A percentile compares a stretch with the other conserved stretches of the same genome.
Conservation (phyloP, 2,888 invertebrate species). For the Coelopa pilipes region DNA sequence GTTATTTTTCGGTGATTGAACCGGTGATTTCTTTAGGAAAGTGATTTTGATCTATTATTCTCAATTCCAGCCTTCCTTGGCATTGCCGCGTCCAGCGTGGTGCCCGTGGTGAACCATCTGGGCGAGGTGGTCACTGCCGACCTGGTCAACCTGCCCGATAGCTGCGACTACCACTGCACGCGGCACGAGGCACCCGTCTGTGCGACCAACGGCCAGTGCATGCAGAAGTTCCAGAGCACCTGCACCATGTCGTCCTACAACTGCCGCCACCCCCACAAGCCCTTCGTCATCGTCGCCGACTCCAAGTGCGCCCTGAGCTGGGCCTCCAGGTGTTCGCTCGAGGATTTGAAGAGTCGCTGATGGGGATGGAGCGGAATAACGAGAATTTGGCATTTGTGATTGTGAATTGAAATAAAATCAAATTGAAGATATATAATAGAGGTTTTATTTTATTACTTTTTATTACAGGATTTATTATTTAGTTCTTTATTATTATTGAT, state of each 20-base stretch:
- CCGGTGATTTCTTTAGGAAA: too few relatives aligned
- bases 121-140: constrained; percentile 43
- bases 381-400: too few relatives aligned
- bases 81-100: constrained; percentile 41
- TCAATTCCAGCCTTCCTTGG: neutral
- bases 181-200: constrained; percentile 49
- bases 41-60: too few relatives aligned
- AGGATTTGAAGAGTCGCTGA: too few relatives aligned
- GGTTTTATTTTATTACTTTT: too few relatives aligned
- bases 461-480: too few relatives aligned
- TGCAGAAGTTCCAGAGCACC: constrained; percentile 51
- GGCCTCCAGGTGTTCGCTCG: constrained; percentile 41
- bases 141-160: constrained; percentile 43
- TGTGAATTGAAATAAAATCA: too few relatives aligned
- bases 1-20: too few relatives aligned
- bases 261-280: constrained; percentile 55
- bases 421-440: too few relatives aligned
- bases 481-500: too few relatives aligned
- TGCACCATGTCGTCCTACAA: constrained; percentile 57
- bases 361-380: too few relatives aligned
- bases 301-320: constrained; percentile 49
- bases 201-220: constrained; percentile 56
- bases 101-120: constrained; percentile 47
- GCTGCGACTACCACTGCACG: constrained; percentile 53
- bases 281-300: constrained; percentile 50